Evolutionary conservation across 2,888 invertebrate genomes (phyloP).

Genomic region (Sceliomorpha sp.): DNA sequence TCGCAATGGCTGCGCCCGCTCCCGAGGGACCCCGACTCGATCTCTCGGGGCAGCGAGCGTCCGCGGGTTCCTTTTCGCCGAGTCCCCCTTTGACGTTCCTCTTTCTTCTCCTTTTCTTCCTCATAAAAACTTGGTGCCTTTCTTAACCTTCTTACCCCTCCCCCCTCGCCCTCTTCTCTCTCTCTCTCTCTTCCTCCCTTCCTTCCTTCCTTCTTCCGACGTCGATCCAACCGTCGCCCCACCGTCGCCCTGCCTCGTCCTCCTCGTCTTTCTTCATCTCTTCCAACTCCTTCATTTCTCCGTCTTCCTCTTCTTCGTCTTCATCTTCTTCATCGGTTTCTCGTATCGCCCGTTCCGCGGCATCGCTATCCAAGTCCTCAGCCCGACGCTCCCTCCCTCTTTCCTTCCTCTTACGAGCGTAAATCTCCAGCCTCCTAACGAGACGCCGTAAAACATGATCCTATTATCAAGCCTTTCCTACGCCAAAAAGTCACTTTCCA

Average conservation of each 20-base stretch:
- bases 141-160: conserved; percentile 24
- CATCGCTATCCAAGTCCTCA: conserved; percentile 44
- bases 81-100: conserved; percentile 26
- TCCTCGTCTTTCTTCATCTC: too few species aligned
- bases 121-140: conserved; percentile 67
- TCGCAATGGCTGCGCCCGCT: conserved; percentile 51
- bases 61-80: conserved; percentile 18
- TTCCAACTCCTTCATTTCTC: conserved; percentile 16
- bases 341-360: conserved; percentile 37
- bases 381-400: too few species aligned
- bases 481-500: conserved; percentile 63
- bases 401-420: conserved; percentile 49
- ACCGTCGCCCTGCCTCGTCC: too few species aligned
- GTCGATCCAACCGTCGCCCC: conserved; percentile 41
- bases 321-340: conserved; percentile 12
- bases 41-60: conserved; percentile 31
- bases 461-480: conserved; percentile 73
- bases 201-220: conserved; percentile 33
- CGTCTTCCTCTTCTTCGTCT: conserved; percentile 17
- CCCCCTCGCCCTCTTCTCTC: conserved; percentile 20
- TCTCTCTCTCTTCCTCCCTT: conserved; percentile 20
- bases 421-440: conserved; percentile 76
- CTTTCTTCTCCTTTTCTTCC: conserved; percentile 54
- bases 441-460: conserved; percentile 79
- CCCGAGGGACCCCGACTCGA: conserved; percentile 40